Conservation (phyloP, 2,797 vertebrate species). For the Chloroceryle amazona region DNA sequence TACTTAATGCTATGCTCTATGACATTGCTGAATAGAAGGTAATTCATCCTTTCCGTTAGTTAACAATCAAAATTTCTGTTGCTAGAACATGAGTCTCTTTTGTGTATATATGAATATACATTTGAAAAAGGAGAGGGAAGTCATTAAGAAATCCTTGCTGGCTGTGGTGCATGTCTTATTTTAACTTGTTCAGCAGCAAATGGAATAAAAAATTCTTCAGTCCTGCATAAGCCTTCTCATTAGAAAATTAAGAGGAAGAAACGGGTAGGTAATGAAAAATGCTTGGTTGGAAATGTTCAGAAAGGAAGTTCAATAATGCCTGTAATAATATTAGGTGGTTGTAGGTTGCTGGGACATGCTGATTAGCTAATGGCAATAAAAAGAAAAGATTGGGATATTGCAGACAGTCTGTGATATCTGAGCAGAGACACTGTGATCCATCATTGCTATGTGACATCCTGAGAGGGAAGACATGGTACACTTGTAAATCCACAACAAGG, state of each 20-base stretch:
- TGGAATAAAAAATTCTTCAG: neutral
- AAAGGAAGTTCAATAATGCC: constrained; percentile 33
- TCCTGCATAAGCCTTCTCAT: neutral
- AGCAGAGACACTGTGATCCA: neutral
- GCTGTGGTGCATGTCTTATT: neutral
- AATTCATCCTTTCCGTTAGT: neutral
- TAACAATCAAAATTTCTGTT: neutral
- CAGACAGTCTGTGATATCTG: neutral
- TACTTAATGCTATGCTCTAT: neutral
- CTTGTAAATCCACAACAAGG: neutral
- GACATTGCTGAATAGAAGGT: neutral
- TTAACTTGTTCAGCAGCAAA: constrained; percentile 5
- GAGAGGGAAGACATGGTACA: neutral
- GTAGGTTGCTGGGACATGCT: neutral
- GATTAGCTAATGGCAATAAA: constrained; percentile 40
- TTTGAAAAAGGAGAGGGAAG: neutral
- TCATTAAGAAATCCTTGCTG: neutral
- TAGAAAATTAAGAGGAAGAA: constrained; percentile 45
- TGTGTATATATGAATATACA: neutral
- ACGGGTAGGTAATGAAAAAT: constrained; percentile 46
- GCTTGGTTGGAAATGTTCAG: constrained; percentile 28
- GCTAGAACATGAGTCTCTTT: neutral
- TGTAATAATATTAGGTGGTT: neutral
- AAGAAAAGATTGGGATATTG: constrained; percentile 2
- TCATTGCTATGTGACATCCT: constrained; percentile 11